Evolutionary conservation across 2,113 vertebrate genomes (phyloP), one percentile per base, ranked within the genome.

Genomic region (Strix uralensis): DNA sequence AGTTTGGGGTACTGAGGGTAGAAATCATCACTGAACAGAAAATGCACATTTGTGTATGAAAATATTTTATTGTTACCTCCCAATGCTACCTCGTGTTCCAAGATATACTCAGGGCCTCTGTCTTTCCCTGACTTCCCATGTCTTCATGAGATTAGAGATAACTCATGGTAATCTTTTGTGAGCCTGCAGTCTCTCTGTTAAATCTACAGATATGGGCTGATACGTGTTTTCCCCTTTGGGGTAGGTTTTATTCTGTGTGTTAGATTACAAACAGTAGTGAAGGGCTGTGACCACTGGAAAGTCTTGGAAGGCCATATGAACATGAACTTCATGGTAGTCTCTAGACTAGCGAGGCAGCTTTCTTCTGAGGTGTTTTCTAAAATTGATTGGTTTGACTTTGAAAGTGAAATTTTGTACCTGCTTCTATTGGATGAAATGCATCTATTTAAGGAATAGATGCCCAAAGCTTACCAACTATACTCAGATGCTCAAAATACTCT

Each of bases 401-500:
- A 78, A 90, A 51, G 16, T 30, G 88, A 73, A 66, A 62, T 77
- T 88, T 90, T 47, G 20, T 73, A 70, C 51, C 11, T 58, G 15
- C 5, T 72, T 88, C 40, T 71, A 32, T 27, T 74, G 42, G 16
- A 54, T 42, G 10, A 93, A 72, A 88, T 40, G 8, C 1, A 52
- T 55, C 73, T 86, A 44, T 93, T 84, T 51, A 91, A 66, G 46
- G 44, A 90, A 78, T 51, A 83, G 44, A 59, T 75, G 47, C 13
- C 15, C 21, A 83, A 83, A 83, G 12, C 47, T 78, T 92, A 81
- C 32, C 86, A 81, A 8, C 94, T 90, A 86, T 80, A 88, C 7
- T 83, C 42, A 81, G 40, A 81, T 59, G 30, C 52, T 75, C 44
- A 90, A 87, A 93, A 75, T 77, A 94, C 80, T 81, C 69, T 84